Conservation (phyloP, 92 coral and sea anemone species). For the Palythoa caribaeorum region DNA sequence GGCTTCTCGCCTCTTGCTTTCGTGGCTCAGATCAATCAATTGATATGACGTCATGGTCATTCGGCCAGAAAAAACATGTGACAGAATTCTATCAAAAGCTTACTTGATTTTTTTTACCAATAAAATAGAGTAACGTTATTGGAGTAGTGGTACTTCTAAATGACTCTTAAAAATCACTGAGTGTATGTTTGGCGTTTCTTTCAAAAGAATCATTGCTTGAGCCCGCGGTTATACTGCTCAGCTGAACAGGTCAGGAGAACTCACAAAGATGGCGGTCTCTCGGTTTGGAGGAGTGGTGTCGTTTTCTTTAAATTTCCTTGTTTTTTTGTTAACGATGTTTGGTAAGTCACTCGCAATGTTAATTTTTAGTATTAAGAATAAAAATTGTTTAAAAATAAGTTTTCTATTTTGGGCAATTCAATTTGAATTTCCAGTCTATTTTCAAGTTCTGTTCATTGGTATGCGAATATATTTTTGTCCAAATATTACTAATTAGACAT, state of each 20-base stretch:
- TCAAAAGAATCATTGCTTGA: neutral
- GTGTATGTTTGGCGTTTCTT: neutral
- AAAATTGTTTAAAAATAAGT: neutral
- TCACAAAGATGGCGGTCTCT: constrained; percentile 38
- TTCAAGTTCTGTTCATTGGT: neutral
- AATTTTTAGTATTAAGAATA: neutral
- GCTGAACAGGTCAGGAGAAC: constrained; percentile 43
- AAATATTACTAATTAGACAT: neutral
- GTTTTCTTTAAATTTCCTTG: constrained; percentile 30
- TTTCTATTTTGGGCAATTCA: neutral
- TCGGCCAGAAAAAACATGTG: neutral
- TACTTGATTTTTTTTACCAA: neutral
- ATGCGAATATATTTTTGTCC: neutral
- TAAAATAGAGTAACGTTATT: neutral
- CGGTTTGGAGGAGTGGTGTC: neutral
- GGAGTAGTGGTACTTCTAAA: neutral
- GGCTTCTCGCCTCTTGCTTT: constrained; percentile 28
- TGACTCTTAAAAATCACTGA: neutral
- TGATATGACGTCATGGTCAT: constrained; percentile 31
- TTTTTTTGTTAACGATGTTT: constrained; percentile 8
- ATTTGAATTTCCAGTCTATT: neutral
- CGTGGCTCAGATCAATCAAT: neutral
- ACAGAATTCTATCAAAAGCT: neutral
- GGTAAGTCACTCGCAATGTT: neutral
- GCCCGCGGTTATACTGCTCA: constrained; percentile 35